Base-by-base conservation (phyloP, 2,797 vertebrate genomes). In the Acipenser ruthenus region DNA sequence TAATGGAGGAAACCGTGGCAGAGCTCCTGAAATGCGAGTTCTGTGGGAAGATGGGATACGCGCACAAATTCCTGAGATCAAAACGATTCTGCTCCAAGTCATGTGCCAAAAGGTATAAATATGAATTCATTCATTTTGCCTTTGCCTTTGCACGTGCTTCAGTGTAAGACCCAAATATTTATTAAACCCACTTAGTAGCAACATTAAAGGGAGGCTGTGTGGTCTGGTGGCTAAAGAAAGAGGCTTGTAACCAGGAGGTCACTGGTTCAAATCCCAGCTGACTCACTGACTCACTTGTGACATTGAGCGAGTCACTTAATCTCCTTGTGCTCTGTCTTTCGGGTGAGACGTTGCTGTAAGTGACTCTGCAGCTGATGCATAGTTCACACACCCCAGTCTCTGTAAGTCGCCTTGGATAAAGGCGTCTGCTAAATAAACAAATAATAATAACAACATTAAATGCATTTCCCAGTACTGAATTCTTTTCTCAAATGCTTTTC, bases 41-140 rank as follows among this genome's bases (percentile, higher is more conserved):
- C 83, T 99, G 96, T 76, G 95, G 93, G 4, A 99, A 98, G 81
- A 90, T 93, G 89, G 94, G 94, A 65, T 95, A 95, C 73, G 86
- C 94, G 1, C 90, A 92, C 85, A 95, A 93, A 72, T 98, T 98
- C 87, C 88, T 94, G 68, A 85, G 93, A 68, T 98, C 96, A 72
- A 97, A 96, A 66, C 91, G 95, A 72, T 98, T 97, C 91, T 99
- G 96, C 81, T 95, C 95, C 70, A 94, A 93, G 71, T 94, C 95
- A 68, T 99, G 96, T 82, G 93, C 94, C 23, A 94, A 94, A 80
- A 94, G 96, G 95, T 99, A 90, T 82, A 81, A 37, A 11, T 59
- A 18, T 6, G 5, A 8, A 6, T 49, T 1, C 13, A 67, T 10
- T 18, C 11, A 65, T 49, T 62, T 18, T 13, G 50, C 4, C 10